Evolutionary conservation across 2,888 invertebrate species (phyloP).

Genomic region (Physocephala rufipes): DNA sequence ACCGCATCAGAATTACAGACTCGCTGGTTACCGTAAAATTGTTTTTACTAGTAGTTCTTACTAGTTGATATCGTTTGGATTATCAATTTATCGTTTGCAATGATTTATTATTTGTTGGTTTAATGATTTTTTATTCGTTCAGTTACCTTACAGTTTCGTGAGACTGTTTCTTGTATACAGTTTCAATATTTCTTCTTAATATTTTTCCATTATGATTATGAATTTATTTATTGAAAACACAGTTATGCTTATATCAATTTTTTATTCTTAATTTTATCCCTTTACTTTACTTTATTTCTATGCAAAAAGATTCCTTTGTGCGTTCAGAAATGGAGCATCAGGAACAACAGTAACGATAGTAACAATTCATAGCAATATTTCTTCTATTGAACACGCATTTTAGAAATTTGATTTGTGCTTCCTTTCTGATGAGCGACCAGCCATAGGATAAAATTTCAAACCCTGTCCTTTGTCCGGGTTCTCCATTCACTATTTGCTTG

Average conservation of each 20-base stretch:
- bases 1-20: too few relatives aligned
- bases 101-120: too few relatives aligned
- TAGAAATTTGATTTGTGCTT: constrained; percentile 32
- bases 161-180: too few relatives aligned
- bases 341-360: not conserved
- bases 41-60: too few relatives aligned
- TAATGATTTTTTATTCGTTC: too few relatives aligned
- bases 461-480: not conserved
- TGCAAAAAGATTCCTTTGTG: constrained; percentile 28
- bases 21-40: too few relatives aligned
- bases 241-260: constrained; percentile 9
- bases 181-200: too few relatives aligned
- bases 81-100: too few relatives aligned
- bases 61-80: too few relatives aligned
- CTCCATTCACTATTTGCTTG: not conserved
- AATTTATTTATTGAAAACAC: not conserved
- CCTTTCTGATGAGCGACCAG: constrained; percentile 24
- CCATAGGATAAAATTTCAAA: not conserved
- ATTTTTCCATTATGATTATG: too few relatives aligned
- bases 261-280: not conserved
- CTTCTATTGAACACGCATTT: constrained; percentile 30
- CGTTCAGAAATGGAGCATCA: constrained; percentile 4
- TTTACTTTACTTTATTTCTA: constrained; percentile 8
- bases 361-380: constrained; percentile 29
- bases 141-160: too few relatives aligned